Evolutionary conservation across 2,797 vertebrate species (phyloP).

Genomic region (Phaenicophaeus curvirostris): DNA sequence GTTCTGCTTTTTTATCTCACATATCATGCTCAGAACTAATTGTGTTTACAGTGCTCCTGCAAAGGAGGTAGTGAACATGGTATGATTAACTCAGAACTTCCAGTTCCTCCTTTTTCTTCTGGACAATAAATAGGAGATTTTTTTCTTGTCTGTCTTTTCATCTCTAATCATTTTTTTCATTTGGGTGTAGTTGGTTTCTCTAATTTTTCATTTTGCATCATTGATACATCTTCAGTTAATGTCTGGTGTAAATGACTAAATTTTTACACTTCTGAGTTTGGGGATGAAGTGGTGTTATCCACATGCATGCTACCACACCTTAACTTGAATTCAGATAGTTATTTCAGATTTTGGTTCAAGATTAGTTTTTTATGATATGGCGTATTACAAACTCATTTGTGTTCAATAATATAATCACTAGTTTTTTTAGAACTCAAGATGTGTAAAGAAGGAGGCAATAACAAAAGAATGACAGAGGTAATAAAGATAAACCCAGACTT

Average conservation of each 20-base stretch:
- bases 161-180: neutral
- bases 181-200: neutral
- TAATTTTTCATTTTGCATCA: neutral
- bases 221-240: neutral
- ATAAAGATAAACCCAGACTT: neutral
- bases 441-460: neutral
- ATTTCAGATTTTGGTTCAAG: neutral
- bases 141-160: neutral
- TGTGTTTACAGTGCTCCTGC: conserved; percentile 36
- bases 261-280: neutral
- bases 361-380: neutral
- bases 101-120: neutral
- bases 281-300: neutral
- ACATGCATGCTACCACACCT: neutral
- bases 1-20: conserved; percentile 41
- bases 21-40: conserved; percentile 54
- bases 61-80: conserved; percentile 35
- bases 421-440: neutral
- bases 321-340: neutral
- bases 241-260: neutral
- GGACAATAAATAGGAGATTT: neutral
- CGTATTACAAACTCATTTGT: fast-evolving
- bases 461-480: neutral
- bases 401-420: neutral
- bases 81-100: conserved; percentile 46